Percentiles rank a stretch among this genome's conserved stretches.
phyloP scores from a whole-genome alignment of 2,797 vertebrate species.

The Molossus molossus region DNA sequence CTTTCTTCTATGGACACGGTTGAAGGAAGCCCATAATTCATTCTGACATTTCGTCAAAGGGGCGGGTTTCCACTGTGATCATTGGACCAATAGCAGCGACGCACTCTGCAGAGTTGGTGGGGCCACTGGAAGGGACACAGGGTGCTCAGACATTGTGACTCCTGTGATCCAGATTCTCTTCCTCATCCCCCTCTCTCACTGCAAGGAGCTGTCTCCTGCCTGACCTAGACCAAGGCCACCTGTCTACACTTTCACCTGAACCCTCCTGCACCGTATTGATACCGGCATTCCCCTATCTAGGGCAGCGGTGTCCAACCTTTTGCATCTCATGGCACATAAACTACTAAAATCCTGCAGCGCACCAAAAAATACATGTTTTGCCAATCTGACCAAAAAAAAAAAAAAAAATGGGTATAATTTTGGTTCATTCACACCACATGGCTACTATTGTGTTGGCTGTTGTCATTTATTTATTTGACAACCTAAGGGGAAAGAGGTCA shows the following conservation, averaged over 20 bases:
- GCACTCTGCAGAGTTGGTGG: constrained; percentile 18
- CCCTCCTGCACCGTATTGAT: background rate
- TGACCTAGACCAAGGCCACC: background rate
- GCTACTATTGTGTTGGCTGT: background rate
- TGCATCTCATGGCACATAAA: background rate
- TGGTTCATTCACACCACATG: background rate
- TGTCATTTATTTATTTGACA: background rate
- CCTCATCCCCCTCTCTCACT: background rate
- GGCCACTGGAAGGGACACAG: background rate
- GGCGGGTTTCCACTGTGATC: constrained; percentile 54
- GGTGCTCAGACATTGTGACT: background rate
- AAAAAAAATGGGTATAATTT: background rate
- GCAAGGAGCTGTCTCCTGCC: background rate
- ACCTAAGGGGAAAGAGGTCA: background rate
- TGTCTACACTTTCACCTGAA: background rate
- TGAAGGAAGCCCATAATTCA: constrained; percentile 72
- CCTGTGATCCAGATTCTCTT: background rate
- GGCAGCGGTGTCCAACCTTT: background rate
- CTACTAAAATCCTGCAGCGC: background rate
- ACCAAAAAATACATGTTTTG: background rate
- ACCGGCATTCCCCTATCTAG: background rate
- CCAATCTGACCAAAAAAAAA: background rate
- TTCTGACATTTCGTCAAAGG: constrained; percentile 69
- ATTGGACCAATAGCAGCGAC: background rate
- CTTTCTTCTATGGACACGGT: background rate